These are phyloP conservation scores for Ferrisia virgata DNA, from an alignment of 2,888 invertebrate species.

Conservation along the genomic window DNA sequence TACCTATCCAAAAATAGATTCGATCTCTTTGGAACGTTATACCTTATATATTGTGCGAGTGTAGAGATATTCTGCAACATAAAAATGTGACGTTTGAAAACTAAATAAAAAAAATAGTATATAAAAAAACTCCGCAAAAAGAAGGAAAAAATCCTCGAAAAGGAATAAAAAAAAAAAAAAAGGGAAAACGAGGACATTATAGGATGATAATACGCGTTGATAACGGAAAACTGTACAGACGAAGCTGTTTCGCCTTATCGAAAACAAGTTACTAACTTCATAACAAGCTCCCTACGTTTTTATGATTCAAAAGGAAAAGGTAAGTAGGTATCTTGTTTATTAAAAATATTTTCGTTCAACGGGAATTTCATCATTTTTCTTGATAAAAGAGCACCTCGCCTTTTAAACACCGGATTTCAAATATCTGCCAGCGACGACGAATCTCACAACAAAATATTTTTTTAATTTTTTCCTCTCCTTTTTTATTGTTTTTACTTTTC, in stretches of 20 bases:
- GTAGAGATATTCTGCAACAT: not conserved
- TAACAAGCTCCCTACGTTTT: constrained; percentile 39
- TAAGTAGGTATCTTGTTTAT: constrained; percentile 41
- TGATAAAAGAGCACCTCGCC: constrained; percentile 38
- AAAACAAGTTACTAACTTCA: constrained; percentile 43
- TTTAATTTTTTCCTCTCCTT: constrained; percentile 23
- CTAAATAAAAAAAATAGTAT: not conserved
- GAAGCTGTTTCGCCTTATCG: constrained; percentile 38
- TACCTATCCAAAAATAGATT: not conserved
- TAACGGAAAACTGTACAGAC: constrained; percentile 36
- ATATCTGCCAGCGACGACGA: constrained; percentile 35
- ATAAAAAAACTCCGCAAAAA: not conserved
- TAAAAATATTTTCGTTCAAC: constrained; percentile 42
- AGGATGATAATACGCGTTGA: constrained; percentile 41
- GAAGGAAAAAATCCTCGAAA: constrained; percentile 6
- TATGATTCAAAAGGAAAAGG: constrained; percentile 30
- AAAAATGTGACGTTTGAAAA: not conserved
- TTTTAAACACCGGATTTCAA: constrained; percentile 39
- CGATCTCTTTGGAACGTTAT: not conserved
- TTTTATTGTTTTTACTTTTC: not conserved
- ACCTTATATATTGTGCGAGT: not conserved
- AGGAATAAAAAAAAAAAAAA: constrained; percentile 27
- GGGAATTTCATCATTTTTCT: constrained; percentile 43
- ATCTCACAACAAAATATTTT: constrained; percentile 29
- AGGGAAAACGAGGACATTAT: constrained; percentile 37